Evolutionary conservation across 2,797 vertebrate genomes (phyloP).

Genomic region (Coilia nasus): DNA sequence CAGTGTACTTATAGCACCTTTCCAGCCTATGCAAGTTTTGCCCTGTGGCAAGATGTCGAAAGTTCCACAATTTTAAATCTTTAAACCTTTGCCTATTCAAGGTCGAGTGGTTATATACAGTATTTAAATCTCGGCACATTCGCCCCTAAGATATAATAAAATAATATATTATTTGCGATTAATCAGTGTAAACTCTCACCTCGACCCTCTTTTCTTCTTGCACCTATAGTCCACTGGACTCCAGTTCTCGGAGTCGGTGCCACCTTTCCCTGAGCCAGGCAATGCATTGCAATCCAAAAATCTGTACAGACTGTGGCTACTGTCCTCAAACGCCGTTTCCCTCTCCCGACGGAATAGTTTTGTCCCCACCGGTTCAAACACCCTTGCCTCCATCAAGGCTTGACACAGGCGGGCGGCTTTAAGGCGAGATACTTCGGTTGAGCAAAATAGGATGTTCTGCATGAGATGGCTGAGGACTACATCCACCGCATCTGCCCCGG

Average conservation of each 20-base stretch:
- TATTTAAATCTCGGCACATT: neutral
- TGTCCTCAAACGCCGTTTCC: conserved; percentile 81
- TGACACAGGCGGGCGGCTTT: conserved; percentile 86
- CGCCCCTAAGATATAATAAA: too few relatives aligned
- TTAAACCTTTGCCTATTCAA: too few relatives aligned
- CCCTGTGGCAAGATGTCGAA: too few relatives aligned
- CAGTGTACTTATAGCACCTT: neutral
- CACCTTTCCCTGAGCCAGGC: conserved; percentile 41
- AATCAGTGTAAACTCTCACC: conserved; percentile 61
- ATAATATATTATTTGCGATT: neutral
- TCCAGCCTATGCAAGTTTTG: neutral
- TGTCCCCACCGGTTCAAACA: conserved; percentile 80
- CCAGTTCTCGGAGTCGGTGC: conserved; percentile 60
- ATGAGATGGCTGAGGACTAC: conserved; percentile 85
- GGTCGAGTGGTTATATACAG: neutral
- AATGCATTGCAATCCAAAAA: conserved; percentile 72
- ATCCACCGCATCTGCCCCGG: conserved; percentile 81
- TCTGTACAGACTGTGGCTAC: conserved; percentile 79
- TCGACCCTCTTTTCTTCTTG: conserved; percentile 67
- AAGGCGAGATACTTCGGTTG: conserved; percentile 80
- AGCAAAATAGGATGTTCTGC: conserved; percentile 83
- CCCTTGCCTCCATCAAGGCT: conserved; percentile 85
- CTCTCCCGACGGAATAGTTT: conserved; percentile 82
- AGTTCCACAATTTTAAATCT: too few relatives aligned
- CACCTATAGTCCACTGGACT: conserved; percentile 54